Percentiles rank a stretch among this genome's conserved stretches.
These are phyloP conservation scores for Heterocephalus glaber DNA, from an alignment of 2,113 vertebrate genomes.

Conservation along the genomic window DNA sequence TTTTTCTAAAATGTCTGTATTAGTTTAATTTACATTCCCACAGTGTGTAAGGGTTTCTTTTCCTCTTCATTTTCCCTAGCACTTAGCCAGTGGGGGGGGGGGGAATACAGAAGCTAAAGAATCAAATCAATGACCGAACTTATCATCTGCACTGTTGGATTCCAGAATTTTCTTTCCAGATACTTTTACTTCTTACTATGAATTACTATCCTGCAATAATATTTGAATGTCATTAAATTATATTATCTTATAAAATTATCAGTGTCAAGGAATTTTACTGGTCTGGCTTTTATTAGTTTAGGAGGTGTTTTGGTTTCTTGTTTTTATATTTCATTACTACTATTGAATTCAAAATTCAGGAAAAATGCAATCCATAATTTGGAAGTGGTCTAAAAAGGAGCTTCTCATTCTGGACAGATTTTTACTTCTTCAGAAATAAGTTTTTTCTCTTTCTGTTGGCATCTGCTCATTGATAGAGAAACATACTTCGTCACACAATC, in stretches of 20 bases:
- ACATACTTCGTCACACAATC: background rate
- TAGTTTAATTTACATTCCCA: background rate
- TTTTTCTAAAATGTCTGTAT: background rate
- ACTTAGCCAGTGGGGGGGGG: background rate
- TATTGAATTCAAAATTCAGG: background rate
- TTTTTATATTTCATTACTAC: slow-evolving; percentile 18
- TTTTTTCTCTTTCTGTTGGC: background rate
- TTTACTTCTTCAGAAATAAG: background rate
- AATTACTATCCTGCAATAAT: background rate
- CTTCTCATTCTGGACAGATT: background rate
- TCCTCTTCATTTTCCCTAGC: background rate
- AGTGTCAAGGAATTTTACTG: slow-evolving; percentile 1
- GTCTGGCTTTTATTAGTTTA: background rate
- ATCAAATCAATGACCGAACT: background rate
- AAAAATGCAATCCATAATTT: background rate
- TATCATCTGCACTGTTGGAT: background rate
- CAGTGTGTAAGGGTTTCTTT: background rate
- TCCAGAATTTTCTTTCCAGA: background rate
- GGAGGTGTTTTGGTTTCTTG: background rate
- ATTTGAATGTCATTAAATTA: background rate
- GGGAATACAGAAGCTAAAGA: background rate
- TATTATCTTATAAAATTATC: slow-evolving; percentile 20
- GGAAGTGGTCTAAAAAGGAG: background rate
- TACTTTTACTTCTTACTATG: background rate
- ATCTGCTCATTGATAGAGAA: background rate